These are phyloP conservation scores for Megalurothrips usitatus DNA, from an alignment of 2,888 invertebrate species.

Conservation along the genomic window DNA sequence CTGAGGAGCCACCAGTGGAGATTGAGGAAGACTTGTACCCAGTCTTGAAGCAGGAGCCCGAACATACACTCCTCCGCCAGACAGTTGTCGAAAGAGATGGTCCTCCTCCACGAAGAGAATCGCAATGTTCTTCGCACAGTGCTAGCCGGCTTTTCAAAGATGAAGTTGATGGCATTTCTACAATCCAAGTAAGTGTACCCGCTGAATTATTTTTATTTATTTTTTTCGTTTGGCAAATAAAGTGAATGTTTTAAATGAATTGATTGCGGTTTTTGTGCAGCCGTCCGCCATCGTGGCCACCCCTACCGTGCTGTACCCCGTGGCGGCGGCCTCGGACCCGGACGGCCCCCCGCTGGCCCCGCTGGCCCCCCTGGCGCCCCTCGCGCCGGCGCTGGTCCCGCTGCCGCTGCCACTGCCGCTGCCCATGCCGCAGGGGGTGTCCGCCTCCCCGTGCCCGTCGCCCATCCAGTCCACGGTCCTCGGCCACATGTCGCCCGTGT, in stretches of 20 bases:
- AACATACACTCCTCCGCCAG: not conserved
- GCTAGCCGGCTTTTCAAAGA: not conserved
- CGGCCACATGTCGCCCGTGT: not conserved
- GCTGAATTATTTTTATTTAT: not conserved
- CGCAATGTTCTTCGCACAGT: not conserved
- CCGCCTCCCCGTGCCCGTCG: not conserved
- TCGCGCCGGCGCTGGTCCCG: slow-evolving; percentile 29
- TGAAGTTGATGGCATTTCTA: not conserved
- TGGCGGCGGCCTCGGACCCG: not conserved
- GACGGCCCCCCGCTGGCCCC: slow-evolving; percentile 29
- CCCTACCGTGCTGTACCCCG: not conserved
- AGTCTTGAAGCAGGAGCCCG: not conserved
- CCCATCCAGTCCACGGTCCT: not conserved
- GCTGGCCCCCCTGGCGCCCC: slow-evolving; percentile 33
- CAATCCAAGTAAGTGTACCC: not conserved
- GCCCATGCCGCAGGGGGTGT: slow-evolving; percentile 28
- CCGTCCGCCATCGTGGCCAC: not conserved
- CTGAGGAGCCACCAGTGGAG: not conserved
- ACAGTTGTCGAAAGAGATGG: not conserved
- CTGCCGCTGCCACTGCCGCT: slow-evolving; percentile 31
- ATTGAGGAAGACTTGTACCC: not conserved
- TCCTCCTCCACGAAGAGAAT: not conserved
- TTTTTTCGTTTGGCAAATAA: not conserved
- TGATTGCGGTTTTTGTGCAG: not conserved
- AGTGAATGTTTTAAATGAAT: not conserved